Conservation (phyloP, 2,113 vertebrate genomes). For the Megaptera novaeangliae region DNA sequence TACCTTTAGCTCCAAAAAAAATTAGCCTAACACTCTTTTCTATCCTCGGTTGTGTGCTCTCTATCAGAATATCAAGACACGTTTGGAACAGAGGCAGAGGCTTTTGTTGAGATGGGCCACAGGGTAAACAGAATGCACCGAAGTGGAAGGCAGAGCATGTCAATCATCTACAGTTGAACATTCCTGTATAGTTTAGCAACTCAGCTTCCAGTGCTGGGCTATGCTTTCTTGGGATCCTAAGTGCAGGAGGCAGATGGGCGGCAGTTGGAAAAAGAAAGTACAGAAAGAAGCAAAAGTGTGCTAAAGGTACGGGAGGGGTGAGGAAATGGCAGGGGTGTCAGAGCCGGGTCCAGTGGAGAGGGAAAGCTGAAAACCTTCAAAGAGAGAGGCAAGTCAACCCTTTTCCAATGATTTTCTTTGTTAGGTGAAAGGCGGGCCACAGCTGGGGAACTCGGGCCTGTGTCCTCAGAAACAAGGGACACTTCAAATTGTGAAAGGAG, state of each 20-base stretch:
- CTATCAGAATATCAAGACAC: not conserved
- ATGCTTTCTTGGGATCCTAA: not conserved
- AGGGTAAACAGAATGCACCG: not conserved
- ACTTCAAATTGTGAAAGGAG: not conserved
- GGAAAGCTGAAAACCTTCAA: not conserved
- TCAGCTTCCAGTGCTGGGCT: not conserved
- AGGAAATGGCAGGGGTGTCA: not conserved
- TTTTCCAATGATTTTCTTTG: not conserved
- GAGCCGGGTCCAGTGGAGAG: not conserved
- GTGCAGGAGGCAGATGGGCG: not conserved
- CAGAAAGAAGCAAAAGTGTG: not conserved
- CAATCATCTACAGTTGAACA: not conserved
- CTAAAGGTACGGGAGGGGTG: not conserved
- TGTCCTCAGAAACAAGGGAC: not conserved
- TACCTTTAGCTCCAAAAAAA: not conserved
- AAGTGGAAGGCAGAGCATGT: not conserved
- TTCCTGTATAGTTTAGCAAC: not conserved
- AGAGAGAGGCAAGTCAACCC: not conserved
- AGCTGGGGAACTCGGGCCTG: not conserved
- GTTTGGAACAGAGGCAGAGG: not conserved
- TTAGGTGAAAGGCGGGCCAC: not conserved
- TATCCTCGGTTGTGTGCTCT: not conserved
- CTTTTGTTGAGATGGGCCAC: not conserved
- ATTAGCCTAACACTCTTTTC: not conserved
- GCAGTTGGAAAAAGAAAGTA: not conserved